phyloP scores from a whole-genome alignment of 2,113 vertebrate species.

The Phasianus colchicus region DNA sequence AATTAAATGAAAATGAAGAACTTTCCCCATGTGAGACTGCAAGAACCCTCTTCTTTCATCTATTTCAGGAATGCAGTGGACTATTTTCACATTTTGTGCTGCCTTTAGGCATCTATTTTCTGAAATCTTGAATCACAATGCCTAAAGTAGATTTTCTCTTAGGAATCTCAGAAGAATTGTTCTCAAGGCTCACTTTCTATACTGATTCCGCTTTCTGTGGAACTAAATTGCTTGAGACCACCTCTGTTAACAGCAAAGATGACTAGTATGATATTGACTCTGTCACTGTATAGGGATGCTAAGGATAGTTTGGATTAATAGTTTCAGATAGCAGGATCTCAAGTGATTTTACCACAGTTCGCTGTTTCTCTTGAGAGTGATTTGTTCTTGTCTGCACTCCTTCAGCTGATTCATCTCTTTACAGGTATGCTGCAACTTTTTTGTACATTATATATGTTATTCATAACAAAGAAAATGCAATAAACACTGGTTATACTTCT shows the following conservation, averaged over 20 bases:
- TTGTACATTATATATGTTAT: neutral
- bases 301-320: neutral
- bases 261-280: neutral
- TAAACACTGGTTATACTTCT: neutral
- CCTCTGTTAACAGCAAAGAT: neutral
- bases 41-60: neutral
- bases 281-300: neutral
- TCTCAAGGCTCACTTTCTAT: fast-evolving
- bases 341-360: neutral
- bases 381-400: neutral
- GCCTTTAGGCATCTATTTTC: neutral
- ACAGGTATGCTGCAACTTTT: neutral
- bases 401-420: neutral
- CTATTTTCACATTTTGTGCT: neutral
- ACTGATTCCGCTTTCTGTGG: neutral
- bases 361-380: neutral
- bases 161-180: neutral
- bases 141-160: fast-evolving
- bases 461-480: neutral
- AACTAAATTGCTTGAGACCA: neutral
- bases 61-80: neutral
- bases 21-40: neutral
- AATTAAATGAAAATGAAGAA: neutral
- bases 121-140: neutral
- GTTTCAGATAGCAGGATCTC: neutral